These are phyloP conservation scores for Drosophila obscura DNA, from an alignment of 1,140 invertebrate genomes.

Conservation along the genomic window DNA sequence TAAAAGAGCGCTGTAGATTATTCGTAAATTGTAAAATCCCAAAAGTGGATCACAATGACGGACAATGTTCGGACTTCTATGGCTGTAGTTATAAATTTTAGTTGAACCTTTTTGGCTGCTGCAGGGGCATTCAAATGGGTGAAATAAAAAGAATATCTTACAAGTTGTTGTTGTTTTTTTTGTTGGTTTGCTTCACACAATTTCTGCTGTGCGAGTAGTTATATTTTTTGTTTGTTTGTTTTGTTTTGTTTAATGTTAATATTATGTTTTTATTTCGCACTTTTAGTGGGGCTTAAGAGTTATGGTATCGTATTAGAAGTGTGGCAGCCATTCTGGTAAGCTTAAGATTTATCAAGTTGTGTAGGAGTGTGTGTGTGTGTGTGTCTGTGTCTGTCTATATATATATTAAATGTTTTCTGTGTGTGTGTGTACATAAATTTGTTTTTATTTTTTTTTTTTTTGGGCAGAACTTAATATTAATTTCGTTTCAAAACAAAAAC, in stretches of 20 bases:
- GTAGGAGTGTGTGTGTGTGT: slow-evolving; percentile 15
- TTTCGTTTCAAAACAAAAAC: slow-evolving; percentile 3
- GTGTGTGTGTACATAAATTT: slow-evolving; percentile 11
- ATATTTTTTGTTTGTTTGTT: slow-evolving; percentile 25
- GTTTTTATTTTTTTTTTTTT: neutral
- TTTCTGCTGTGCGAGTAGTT: slow-evolving; percentile 55
- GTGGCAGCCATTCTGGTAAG: slow-evolving; percentile 55
- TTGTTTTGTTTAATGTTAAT: slow-evolving; percentile 42
- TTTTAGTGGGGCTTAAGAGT: slow-evolving; percentile 35
- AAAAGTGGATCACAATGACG: too few relatives aligned
- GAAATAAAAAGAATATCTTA: slow-evolving; percentile 78
- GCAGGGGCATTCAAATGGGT: slow-evolving; percentile 19
- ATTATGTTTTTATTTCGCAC: slow-evolving; percentile 56
- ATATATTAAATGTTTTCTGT: slow-evolving; percentile 15
- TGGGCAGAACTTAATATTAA: slow-evolving; percentile 21
- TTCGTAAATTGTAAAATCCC: too few relatives aligned
- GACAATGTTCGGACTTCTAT: too few relatives aligned
- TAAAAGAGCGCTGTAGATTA: too few relatives aligned
- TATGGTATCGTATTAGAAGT: slow-evolving; percentile 48
- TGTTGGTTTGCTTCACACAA: slow-evolving; percentile 62
- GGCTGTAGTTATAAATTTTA: too few relatives aligned
- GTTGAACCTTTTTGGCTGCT: neutral
- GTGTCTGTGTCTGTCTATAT: slow-evolving; percentile 21
- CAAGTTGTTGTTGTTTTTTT: slow-evolving; percentile 33
- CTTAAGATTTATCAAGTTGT: slow-evolving; percentile 63